Evolutionary conservation across 2,113 vertebrate species (phyloP).

Genomic region (Suricata suricatta): DNA sequence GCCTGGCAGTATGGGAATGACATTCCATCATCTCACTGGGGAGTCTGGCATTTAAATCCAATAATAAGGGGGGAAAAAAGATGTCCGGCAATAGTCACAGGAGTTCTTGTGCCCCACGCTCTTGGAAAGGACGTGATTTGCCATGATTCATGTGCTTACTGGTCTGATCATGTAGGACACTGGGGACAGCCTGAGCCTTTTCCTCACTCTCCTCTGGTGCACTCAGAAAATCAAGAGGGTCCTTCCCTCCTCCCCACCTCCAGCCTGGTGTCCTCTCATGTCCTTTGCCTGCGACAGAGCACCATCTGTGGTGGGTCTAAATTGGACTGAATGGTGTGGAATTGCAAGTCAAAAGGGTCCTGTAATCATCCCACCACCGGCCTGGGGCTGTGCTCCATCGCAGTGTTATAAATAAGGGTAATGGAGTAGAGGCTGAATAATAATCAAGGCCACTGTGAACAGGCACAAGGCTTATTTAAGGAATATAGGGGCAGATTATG

Average conservation of each 20-base stretch:
- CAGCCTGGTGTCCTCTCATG: background rate
- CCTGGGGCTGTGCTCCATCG: constrained; percentile 71
- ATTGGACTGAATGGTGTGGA: constrained; percentile 80
- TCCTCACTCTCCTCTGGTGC: background rate
- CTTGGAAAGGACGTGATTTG: background rate
- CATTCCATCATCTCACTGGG: background rate
- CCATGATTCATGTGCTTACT: background rate
- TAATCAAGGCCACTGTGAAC: constrained; percentile 73
- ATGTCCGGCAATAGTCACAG: background rate
- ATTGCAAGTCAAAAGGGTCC: constrained; percentile 84
- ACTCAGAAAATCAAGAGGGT: background rate
- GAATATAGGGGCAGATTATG: constrained; percentile 55
- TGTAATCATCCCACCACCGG: constrained; percentile 80
- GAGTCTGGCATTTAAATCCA: background rate
- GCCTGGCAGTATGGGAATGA: background rate
- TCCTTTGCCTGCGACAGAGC: constrained; percentile 35
- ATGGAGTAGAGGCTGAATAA: constrained; percentile 78
- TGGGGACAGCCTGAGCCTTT: background rate
- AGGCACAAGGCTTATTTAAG: constrained; percentile 63
- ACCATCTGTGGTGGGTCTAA: constrained; percentile 72
- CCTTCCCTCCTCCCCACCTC: background rate
- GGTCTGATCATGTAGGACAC: no score
- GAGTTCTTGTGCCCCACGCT: background rate
- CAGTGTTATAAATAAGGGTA: constrained; percentile 83
- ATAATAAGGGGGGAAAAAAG: background rate